These are phyloP conservation scores for Mythimna ferrago DNA, from an alignment of 2,888 invertebrate genomes.

Conservation along the genomic window DNA sequence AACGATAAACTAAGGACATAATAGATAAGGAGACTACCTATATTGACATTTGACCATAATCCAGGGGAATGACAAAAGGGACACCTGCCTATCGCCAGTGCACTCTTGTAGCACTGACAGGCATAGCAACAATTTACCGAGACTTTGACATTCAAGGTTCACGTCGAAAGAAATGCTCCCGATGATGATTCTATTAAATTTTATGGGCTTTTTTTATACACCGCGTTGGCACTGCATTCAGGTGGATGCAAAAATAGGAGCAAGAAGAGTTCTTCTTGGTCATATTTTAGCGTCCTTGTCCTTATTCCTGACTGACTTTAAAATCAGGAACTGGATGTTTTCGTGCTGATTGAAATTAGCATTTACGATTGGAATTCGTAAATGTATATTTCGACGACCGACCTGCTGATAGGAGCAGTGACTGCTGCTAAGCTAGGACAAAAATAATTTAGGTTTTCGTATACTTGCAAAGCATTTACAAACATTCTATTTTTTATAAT, in stretches of 20 bases:
- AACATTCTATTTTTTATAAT: slow-evolving; percentile 67
- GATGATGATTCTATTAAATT: background rate
- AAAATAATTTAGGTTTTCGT: slow-evolving; percentile 19
- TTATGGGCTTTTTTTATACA: no score
- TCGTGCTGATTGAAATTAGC: background rate
- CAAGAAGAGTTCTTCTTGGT: background rate
- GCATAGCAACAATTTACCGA: slow-evolving; percentile 22
- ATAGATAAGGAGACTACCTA: background rate
- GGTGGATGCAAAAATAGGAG: no score
- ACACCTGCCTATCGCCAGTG: slow-evolving; percentile 9
- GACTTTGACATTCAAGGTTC: background rate
- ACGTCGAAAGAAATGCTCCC: slow-evolving; percentile 2
- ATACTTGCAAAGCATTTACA: slow-evolving; percentile 32
- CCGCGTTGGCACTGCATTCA: background rate
- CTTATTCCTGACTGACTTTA: background rate
- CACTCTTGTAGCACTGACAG: slow-evolving; percentile 7
- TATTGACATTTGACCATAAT: background rate
- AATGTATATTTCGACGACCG: background rate
- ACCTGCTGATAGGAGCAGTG: background rate
- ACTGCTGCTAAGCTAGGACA: background rate
- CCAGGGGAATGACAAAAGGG: background rate
- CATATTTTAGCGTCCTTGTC: background rate
- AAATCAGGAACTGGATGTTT: background rate
- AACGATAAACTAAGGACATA: no score
- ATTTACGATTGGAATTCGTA: background rate